Evolutionary conservation across 2,113 vertebrate genomes (phyloP).

Genomic region (Gymnobelideus leadbeateri): DNA sequence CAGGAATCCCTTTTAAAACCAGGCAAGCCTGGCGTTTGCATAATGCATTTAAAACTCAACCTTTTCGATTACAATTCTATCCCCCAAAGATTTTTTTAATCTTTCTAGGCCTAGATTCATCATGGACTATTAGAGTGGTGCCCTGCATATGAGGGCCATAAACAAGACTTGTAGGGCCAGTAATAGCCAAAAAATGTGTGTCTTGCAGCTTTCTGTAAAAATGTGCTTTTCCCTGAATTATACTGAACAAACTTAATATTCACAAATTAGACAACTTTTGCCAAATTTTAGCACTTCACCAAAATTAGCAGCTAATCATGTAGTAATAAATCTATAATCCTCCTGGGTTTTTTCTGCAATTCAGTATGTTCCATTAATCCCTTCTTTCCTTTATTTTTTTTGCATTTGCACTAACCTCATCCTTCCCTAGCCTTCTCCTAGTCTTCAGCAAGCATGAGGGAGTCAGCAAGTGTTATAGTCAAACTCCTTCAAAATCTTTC

Average conservation of each 20-base stretch:
- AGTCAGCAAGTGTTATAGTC: neutral
- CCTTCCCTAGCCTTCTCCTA: neutral
- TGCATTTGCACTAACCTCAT: neutral
- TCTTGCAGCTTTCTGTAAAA: slow-evolving; percentile 5
- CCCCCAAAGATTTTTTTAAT: slow-evolving; percentile 60
- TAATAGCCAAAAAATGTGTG: slow-evolving; percentile 35
- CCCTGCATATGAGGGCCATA: neutral
- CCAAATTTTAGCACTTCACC: neutral
- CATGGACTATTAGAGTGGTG: slow-evolving; percentile 39
- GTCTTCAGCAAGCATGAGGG: neutral
- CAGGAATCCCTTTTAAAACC: slow-evolving; percentile 71
- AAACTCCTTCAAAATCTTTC: neutral
- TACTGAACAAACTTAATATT: slow-evolving; percentile 26
- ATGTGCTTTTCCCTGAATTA: slow-evolving; percentile 32
- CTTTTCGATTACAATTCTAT: slow-evolving; percentile 71
- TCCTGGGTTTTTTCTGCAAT: neutral
- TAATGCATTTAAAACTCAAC: slow-evolving; percentile 65
- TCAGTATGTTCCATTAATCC: neutral
- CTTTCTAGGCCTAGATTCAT: slow-evolving; percentile 59
- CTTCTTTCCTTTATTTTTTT: slow-evolving; percentile 10
- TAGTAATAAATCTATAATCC: neutral
- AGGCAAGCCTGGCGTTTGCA: slow-evolving; percentile 54
- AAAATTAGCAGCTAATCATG: neutral
- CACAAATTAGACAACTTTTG: slow-evolving; percentile 2
- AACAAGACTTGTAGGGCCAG: slow-evolving; percentile 48